Evolutionary conservation across 2,113 vertebrate species (phyloP).

Genomic region (Tragelaphus buxtoni): DNA sequence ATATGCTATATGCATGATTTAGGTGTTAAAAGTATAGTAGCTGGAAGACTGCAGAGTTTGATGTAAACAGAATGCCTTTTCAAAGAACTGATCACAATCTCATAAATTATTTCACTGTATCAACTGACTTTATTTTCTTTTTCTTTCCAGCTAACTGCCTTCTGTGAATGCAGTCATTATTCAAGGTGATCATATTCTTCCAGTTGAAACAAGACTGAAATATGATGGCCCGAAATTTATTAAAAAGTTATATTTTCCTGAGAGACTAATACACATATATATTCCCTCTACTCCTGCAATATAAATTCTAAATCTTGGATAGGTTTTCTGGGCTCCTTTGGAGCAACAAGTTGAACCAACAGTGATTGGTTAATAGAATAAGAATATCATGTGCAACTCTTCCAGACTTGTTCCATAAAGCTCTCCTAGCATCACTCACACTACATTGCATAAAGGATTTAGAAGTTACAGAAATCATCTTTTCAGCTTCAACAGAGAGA

Average conservation of each 20-base stretch:
- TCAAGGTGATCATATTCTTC: constrained; percentile 85
- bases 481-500: constrained; percentile 58
- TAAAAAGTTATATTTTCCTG: constrained; percentile 82
- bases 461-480: constrained; percentile 68
- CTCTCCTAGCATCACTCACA: constrained; percentile 72
- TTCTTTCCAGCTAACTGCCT: constrained; percentile 92
- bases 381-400: constrained; percentile 49
- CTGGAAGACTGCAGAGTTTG: neutral
- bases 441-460: constrained; percentile 77
- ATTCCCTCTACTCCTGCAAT: constrained; percentile 77
- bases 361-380: constrained; percentile 61
- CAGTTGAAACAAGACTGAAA: constrained; percentile 85
- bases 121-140: constrained; percentile 66
- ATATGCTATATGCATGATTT: constrained; percentile 43
- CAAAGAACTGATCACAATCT: neutral
- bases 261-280: constrained; percentile 78
- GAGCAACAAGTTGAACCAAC: constrained; percentile 63
- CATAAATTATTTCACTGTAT: neutral
- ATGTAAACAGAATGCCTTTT: neutral
- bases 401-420: constrained; percentile 60
- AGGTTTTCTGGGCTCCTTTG: constrained; percentile 68
- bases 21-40: neutral
- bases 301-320: constrained; percentile 80
- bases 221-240: constrained; percentile 83
- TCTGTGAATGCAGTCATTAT: constrained; percentile 82